phyloP scores from a whole-genome alignment of 2,888 invertebrate genomes.

The Lysandra coridon region DNA sequence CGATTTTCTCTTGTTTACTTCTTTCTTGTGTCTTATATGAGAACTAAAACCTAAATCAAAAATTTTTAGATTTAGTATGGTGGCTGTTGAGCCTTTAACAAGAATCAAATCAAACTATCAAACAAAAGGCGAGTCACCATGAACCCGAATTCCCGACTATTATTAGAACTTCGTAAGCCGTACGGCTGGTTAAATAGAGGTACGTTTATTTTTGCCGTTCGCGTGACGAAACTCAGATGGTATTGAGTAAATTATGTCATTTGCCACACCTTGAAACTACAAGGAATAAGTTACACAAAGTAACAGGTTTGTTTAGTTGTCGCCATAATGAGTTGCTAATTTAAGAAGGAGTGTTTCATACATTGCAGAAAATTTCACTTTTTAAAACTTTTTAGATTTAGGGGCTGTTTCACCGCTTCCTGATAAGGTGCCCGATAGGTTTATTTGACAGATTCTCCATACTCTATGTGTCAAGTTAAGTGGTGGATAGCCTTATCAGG shows the following conservation, averaged over 20 bases:
- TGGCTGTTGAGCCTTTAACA: background rate
- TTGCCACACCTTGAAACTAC: slow-evolving; percentile 14
- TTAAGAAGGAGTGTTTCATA: background rate
- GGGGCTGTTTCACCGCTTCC: too few relatives aligned
- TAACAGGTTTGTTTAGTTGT: background rate
- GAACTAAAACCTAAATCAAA: background rate
- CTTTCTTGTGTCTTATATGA: background rate
- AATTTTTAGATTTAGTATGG: too few relatives aligned
- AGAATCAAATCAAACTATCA: background rate
- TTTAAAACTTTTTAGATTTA: too few relatives aligned
- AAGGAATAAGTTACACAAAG: background rate
- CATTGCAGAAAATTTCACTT: too few relatives aligned
- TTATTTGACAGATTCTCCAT: too few relatives aligned
- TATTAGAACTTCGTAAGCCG: background rate
- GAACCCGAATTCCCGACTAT: background rate
- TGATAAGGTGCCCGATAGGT: too few relatives aligned
- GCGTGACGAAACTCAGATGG: slow-evolving; percentile 15
- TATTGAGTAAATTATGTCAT: slow-evolving; percentile 12
- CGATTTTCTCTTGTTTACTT: too few relatives aligned
- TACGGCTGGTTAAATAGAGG: slow-evolving; percentile 1
- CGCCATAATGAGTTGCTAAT: background rate
- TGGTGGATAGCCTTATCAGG: too few relatives aligned
- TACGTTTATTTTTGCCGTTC: background rate
- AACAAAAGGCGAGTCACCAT: background rate
- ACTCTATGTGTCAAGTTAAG: too few relatives aligned